Conservation (phyloP, 30 jellyfish, hydroid and myxozoan species). For the Hydractinia echinata region DNA sequence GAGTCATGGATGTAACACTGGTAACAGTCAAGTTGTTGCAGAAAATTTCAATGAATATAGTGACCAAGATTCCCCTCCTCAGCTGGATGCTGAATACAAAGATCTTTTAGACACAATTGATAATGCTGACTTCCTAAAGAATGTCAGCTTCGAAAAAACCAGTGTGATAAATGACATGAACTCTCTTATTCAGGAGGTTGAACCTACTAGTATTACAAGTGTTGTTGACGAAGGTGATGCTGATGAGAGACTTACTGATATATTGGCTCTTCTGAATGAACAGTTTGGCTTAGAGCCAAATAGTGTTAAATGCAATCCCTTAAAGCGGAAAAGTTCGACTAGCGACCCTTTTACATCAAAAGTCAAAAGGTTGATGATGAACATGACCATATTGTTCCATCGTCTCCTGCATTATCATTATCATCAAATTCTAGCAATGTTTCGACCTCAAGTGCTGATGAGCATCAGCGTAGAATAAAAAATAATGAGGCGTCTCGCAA, state of each 20-base stretch:
- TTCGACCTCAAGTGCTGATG: slow-evolving; percentile 46
- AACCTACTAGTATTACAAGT: not conserved
- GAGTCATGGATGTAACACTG: not conserved
- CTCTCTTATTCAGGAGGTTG: not conserved
- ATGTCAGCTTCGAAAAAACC: too few relatives aligned
- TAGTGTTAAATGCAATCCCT: not conserved
- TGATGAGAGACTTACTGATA: not conserved
- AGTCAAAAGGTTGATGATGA: not conserved
- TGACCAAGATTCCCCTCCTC: slow-evolving; percentile 14
- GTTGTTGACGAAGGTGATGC: not conserved
- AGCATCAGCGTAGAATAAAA: slow-evolving; percentile 48
- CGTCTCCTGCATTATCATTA: slow-evolving; percentile 15
- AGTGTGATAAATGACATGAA: not conserved
- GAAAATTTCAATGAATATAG: not conserved
- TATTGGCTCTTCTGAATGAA: not conserved
- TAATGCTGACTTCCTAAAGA: slow-evolving; percentile 7
- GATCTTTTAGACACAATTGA: slow-evolving; percentile 8
- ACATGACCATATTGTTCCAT: not conserved
- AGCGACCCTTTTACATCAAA: not conserved
- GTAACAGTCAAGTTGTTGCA: not conserved
- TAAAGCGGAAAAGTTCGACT: slow-evolving; percentile 2
- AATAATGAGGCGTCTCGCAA: slow-evolving; percentile 75
- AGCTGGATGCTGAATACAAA: slow-evolving; percentile 9
- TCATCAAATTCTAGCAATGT: not conserved
- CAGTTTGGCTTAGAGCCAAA: not conserved